phyloP scores from a whole-genome alignment of 2,797 vertebrate species.

The Falco peregrinus region DNA sequence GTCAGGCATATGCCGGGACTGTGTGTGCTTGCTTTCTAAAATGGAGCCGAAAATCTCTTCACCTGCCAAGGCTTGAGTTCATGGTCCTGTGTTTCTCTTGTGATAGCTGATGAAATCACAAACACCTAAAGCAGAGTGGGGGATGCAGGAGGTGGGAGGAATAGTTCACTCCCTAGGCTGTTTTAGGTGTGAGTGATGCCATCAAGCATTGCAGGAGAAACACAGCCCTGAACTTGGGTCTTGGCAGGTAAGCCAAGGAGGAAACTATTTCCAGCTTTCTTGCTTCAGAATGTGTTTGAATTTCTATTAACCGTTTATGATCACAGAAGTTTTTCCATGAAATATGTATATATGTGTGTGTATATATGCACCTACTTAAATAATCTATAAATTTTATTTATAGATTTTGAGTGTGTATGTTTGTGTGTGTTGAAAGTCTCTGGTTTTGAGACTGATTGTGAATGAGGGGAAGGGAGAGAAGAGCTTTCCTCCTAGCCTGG shows the following conservation, averaged over 20 bases:
- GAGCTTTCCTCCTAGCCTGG: background rate
- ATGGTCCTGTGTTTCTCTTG: constrained; percentile 5
- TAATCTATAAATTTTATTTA: background rate
- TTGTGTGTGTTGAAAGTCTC: background rate
- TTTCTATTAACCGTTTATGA: constrained; percentile 24
- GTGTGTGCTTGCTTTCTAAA: constrained; percentile 27
- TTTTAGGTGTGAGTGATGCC: constrained; percentile 48
- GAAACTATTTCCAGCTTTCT: constrained; percentile 47
- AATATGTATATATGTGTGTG: background rate
- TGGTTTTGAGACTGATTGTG: background rate
- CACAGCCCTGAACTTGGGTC: constrained; percentile 19
- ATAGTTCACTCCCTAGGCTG: background rate
- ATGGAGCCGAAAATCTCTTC: constrained; percentile 17
- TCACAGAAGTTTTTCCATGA: background rate
- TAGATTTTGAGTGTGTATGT: background rate
- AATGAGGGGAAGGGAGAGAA: background rate
- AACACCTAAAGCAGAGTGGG: constrained; percentile 25
- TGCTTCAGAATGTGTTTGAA: background rate
- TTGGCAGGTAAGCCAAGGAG: constrained; percentile 34
- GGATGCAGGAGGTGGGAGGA: background rate
- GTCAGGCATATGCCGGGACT: background rate
- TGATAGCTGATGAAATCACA: constrained; percentile 39
- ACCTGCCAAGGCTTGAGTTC: constrained; percentile 37
- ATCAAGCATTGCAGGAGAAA: constrained; percentile 21
- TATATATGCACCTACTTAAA: background rate